Conservation (phyloP, 2,113 vertebrate species). For the Bostrychus sinensis region DNA sequence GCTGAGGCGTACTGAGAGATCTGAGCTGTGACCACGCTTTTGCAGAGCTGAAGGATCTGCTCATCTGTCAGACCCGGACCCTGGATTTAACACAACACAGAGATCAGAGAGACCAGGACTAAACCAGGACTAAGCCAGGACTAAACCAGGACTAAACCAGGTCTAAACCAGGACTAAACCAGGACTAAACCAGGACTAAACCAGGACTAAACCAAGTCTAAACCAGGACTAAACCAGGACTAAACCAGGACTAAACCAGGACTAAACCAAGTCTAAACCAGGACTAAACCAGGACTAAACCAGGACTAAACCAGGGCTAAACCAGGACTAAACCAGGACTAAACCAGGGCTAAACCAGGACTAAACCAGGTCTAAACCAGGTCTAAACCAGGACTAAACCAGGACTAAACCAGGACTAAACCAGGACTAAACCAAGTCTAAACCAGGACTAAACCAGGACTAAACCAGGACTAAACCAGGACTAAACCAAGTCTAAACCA, state of each 20-base stretch:
- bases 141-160: neutral
- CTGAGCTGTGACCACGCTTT: slow-evolving; percentile 73
- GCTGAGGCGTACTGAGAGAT: slow-evolving; percentile 78
- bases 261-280: no score
- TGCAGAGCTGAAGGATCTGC: slow-evolving; percentile 80
- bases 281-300: no score
- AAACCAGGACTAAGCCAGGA: neutral
- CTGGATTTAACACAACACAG: slow-evolving; percentile 56
- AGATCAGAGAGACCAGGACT: neutral
- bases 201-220: neutral
- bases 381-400: no score
- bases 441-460: neutral
- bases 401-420: no score
- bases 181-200: neutral
- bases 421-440: neutral
- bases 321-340: no score
- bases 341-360: neutral
- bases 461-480: neutral
- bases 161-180: neutral
- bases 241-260: no score
- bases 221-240: neutral
- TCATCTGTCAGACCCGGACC: slow-evolving; percentile 80
- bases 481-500: neutral
- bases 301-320: no score
- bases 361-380: neutral